Evolutionary conservation across 2,797 vertebrate genomes (phyloP).

Genomic region (Sparus aurata): DNA sequence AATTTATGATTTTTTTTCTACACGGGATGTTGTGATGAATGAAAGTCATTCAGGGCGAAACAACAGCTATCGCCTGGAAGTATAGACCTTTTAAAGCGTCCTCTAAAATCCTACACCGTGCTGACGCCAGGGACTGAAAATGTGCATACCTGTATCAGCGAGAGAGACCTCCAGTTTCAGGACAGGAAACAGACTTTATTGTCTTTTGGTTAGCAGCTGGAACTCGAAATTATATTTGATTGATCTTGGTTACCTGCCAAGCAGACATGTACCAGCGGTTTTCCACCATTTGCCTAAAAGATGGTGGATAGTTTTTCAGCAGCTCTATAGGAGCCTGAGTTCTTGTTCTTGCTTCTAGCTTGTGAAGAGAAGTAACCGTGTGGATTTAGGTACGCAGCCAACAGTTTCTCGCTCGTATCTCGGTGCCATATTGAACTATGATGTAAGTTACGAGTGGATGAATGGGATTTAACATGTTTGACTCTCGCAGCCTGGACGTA

Average conservation of each 20-base stretch:
- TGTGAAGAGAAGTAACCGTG: conserved; percentile 60
- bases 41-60: conserved; percentile 50
- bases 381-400: conserved; percentile 65
- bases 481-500: conserved; percentile 30
- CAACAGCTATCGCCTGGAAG: conserved; percentile 10
- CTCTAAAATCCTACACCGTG: not conserved
- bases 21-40: conserved; percentile 42
- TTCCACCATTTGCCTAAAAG: conserved; percentile 47
- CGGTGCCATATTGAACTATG: conserved; percentile 30
- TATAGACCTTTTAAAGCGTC: not conserved
- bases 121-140: conserved; percentile 8
- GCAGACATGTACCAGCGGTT: conserved; percentile 44
- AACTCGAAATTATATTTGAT: conserved; percentile 51
- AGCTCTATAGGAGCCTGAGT: conserved; percentile 23
- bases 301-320: conserved; percentile 43
- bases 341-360: conserved; percentile 29
- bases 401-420: conserved; percentile 32
- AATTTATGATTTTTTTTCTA: conserved; percentile 3
- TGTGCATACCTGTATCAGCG: not conserved
- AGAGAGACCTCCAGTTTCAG: not conserved
- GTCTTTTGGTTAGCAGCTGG: not conserved
- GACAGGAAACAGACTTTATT: not conserved
- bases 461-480: conserved; percentile 49
- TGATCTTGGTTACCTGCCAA: conserved; percentile 64
- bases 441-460: conserved; percentile 35